phyloP scores from a whole-genome alignment of 2,797 vertebrate species.

The Peromyscus attwateri region DNA sequence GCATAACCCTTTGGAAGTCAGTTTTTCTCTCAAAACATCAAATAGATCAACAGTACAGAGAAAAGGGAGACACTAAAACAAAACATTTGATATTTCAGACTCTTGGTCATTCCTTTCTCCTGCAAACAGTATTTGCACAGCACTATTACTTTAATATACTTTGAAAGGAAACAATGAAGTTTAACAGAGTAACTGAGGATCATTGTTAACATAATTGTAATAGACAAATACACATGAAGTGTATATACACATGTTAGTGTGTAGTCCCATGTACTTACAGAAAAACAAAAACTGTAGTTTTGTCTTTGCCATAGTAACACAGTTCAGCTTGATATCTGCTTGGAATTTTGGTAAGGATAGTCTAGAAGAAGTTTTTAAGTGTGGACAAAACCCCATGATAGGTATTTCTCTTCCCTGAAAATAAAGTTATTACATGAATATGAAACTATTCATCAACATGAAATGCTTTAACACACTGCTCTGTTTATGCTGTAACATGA shows the following conservation, averaged over 20 bases:
- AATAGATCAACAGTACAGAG: neutral
- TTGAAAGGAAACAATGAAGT: conserved; percentile 37
- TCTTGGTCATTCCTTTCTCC: neutral
- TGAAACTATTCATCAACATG: conserved; percentile 49
- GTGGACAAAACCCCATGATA: conserved; percentile 6
- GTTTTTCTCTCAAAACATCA: neutral
- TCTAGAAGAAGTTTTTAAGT: conserved; percentile 48
- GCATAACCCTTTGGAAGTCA: neutral
- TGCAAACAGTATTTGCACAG: neutral
- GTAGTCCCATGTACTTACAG: neutral
- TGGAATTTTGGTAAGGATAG: conserved; percentile 43
- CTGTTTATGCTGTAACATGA: conserved; percentile 18
- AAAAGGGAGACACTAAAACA: neutral
- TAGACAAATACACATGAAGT: neutral
- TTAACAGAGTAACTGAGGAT: conserved; percentile 39
- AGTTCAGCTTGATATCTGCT: conserved; percentile 37
- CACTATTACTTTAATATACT: neutral
- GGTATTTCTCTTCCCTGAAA: conserved; percentile 49
- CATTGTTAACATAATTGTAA: conserved; percentile 2
- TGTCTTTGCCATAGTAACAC: neutral
- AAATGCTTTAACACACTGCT: conserved; percentile 34
- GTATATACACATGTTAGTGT: neutral
- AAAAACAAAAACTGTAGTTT: conserved; percentile 18
- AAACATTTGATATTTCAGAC: conserved; percentile 48
- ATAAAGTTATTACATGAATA: conserved; percentile 36